phyloP scores from a whole-genome alignment of 2,888 invertebrate genomes.

The Drepanosiphum platanoidis region DNA sequence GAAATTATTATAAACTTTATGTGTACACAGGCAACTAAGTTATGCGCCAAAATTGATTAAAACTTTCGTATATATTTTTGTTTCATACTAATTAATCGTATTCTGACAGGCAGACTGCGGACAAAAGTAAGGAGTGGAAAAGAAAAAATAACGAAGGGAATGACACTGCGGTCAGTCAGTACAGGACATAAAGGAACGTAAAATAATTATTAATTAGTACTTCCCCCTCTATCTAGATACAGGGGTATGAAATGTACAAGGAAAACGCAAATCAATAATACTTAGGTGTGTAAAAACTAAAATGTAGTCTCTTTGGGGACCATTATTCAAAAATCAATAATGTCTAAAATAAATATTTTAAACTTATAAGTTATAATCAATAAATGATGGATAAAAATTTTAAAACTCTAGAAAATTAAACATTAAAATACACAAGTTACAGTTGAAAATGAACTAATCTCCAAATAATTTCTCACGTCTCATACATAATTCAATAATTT shows the following conservation, averaged over 20 bases:
- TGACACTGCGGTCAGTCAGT: slow-evolving; percentile 29
- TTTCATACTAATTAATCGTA: slow-evolving; percentile 61
- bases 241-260: slow-evolving; percentile 27
- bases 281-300: slow-evolving; percentile 7
- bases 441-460: too few relatives aligned
- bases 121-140: slow-evolving; percentile 1
- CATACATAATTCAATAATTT: not conserved
- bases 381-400: not conserved
- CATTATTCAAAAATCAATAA: not conserved
- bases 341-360: not conserved
- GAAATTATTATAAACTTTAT: slow-evolving; percentile 59
- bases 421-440: too few relatives aligned
- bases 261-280: slow-evolving; percentile 48
- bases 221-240: not conserved
- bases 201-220: slow-evolving; percentile 59
- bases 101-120: slow-evolving; percentile 28
- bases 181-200: slow-evolving; percentile 15
- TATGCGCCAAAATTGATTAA: slow-evolving; percentile 60
- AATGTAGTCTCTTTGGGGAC: not conserved
- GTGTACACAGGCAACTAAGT: slow-evolving; percentile 52
- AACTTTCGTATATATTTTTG: slow-evolving; percentile 60
- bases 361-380: not conserved
- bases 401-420: not conserved
- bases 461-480: too few relatives aligned
- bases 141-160: not conserved